These are phyloP conservation scores for Agriopis aurantiaria DNA, from an alignment of 2,888 invertebrate species.

Conservation along the genomic window DNA sequence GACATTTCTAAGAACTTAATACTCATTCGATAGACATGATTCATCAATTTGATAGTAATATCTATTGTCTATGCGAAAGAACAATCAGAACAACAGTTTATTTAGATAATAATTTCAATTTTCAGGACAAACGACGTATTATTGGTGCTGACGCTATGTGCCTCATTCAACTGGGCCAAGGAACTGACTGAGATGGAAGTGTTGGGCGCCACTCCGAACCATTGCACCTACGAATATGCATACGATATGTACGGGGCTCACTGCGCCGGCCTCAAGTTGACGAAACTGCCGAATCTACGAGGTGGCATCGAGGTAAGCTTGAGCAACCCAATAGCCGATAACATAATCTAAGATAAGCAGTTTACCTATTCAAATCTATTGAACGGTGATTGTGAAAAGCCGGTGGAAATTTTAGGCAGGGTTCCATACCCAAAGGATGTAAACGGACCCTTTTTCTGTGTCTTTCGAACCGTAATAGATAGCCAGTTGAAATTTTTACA, in stretches of 20 bases:
- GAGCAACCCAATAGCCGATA: conserved; percentile 42
- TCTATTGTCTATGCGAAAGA: background rate
- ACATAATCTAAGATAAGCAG: conserved; percentile 45
- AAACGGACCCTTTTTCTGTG: too few relatives aligned
- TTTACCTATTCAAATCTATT: conserved; percentile 47
- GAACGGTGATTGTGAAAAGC: conserved; percentile 38
- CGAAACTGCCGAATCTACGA: conserved; percentile 81
- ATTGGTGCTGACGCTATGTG: conserved; percentile 52
- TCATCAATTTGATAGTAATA: conserved; percentile 10
- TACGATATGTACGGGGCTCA: conserved; percentile 85
- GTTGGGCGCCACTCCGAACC: conserved; percentile 64
- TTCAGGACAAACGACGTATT: conserved; percentile 60
- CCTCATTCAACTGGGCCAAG: conserved; percentile 53
- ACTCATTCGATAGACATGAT: conserved; percentile 9
- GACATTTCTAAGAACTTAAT: conserved; percentile 25
- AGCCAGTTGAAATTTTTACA: too few relatives aligned
- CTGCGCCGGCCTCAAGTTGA: conserved; percentile 79
- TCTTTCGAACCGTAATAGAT: too few relatives aligned
- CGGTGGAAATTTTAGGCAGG: conserved; percentile 27
- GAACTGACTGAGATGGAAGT: conserved; percentile 74
- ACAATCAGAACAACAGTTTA: conserved; percentile 8
- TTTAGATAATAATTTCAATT: conserved; percentile 40
- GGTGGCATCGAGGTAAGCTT: conserved; percentile 82
- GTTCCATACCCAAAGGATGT: too few relatives aligned
- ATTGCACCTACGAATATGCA: conserved; percentile 82